phyloP scores from a whole-genome alignment of 2,113 vertebrate genomes.

The Microcebus griseorufus region DNA sequence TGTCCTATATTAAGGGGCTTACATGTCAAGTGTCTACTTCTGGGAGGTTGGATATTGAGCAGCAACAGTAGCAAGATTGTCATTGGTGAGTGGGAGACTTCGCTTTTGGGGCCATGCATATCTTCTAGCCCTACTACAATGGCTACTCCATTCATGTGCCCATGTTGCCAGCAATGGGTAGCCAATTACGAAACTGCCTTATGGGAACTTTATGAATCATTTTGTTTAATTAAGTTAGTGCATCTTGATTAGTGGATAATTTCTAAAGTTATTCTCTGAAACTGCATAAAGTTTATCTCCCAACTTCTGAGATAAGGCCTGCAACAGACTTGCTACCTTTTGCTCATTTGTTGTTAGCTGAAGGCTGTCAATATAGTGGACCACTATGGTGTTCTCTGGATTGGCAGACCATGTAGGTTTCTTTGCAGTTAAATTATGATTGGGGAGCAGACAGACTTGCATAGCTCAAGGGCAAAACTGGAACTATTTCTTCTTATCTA shows the following conservation, averaged over 20 bases:
- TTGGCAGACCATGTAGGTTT: not conserved
- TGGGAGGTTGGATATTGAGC: not conserved
- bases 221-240: not conserved
- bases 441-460: not conserved
- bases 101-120: not conserved
- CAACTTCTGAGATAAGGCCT: not conserved
- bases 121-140: not conserved
- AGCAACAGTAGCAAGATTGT: not conserved
- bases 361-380: no score
- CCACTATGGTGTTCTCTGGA: not conserved
- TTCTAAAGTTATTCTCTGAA: not conserved
- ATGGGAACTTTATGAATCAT: not conserved
- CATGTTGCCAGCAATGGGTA: not conserved
- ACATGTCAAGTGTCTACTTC: not conserved
- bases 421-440: not conserved
- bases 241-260: not conserved
- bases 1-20: no score
- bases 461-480: not conserved
- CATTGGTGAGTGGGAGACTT: not conserved
- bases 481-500: not conserved
- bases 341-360: not conserved
- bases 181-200: not conserved
- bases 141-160: not conserved
- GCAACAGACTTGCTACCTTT: not conserved
- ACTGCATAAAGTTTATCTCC: not conserved